Evolutionary conservation across 1,140 invertebrate genomes (phyloP), one percentile per base, ranked within the genome.

Genomic region (Lasioglossum albipes): DNA sequence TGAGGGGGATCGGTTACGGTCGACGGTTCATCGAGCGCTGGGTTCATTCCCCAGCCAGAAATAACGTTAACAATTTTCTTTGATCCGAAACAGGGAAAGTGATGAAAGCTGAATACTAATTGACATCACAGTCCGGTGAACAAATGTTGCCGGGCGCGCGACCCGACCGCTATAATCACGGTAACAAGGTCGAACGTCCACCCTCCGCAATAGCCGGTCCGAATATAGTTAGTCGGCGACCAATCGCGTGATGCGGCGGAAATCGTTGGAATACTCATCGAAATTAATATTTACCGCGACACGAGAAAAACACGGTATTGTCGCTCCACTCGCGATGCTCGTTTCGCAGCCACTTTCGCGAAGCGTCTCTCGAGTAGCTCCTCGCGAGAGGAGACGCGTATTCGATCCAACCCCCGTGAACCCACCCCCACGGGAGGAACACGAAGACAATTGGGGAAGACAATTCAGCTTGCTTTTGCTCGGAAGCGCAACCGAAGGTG

Each of bases 321-420:
- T 66, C 67, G 71, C 7, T 16, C 61, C 81, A 83, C 75, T 83
- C 70, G 80, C 49, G 81, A 88, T 85, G 83, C 83, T 87, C 87
- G 85, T 88, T 88, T 88, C 70, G 72, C 61, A 81, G 86, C 66
- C 74, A 76, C 75, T 82, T 64, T 79, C 54, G 79, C 72, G 62
- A 41, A 64, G 65, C 70, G 61, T 79, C 83, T 85, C 74, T 70
- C 85, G 62, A 64, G 59, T 54, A 31, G 36, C 59, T 67, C 49
- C 31, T 27, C 78, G 71, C 41, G 67, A 65, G 49, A 52, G 65
- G 71, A 79, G 80, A 42, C 66, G 70, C 80, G 73, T 72, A 85
- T 87, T 87, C 83, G 83, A 87, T 87, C 80, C 65, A 78, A 82
- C 79, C 54, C 65, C 65, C 74, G 72, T 27, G n/a, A 71, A 75